Evolutionary conservation across 2,888 invertebrate species (phyloP).

Genomic region (Colletes collaris): DNA sequence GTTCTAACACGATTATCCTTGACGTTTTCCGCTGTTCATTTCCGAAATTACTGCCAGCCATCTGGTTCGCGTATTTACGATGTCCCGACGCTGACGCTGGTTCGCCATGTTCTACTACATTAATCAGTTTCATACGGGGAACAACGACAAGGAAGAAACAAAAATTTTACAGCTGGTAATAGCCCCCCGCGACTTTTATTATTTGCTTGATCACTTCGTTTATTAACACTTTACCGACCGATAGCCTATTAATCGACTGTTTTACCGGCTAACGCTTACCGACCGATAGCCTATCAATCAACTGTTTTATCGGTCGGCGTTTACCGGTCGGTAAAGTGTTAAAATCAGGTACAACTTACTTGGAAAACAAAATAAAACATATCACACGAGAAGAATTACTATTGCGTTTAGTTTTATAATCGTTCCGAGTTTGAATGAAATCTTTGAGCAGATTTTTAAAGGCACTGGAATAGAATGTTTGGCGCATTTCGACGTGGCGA

Average conservation of each 20-base stretch:
- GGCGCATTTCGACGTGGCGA: not conserved
- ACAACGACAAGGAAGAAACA: not conserved
- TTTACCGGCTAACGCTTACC: too few species aligned
- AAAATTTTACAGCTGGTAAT: not conserved
- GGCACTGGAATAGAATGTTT: not conserved
- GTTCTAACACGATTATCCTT: slow-evolving; percentile 48
- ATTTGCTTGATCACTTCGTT: not conserved
- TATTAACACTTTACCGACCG: not conserved
- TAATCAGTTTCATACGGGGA: slow-evolving; percentile 56
- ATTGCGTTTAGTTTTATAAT: too few species aligned
- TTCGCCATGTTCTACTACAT: slow-evolving; percentile 32
- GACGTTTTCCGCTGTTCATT: slow-evolving; percentile 62
- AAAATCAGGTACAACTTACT: too few species aligned
- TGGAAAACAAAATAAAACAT: too few species aligned
- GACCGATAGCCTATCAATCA: too few species aligned
- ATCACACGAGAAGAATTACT: too few species aligned
- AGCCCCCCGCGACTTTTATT: not conserved
- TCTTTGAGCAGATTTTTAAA: too few species aligned
- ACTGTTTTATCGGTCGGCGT: too few species aligned
- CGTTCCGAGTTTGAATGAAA: too few species aligned
- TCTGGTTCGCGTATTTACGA: slow-evolving; percentile 67
- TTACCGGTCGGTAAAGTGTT: too few species aligned
- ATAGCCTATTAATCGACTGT: too few species aligned
- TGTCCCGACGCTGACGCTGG: slow-evolving; percentile 48
- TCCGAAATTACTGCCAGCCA: slow-evolving; percentile 64